These are phyloP conservation scores for Martes martes DNA, from an alignment of 2,113 vertebrate genomes.

Conservation along the genomic window DNA sequence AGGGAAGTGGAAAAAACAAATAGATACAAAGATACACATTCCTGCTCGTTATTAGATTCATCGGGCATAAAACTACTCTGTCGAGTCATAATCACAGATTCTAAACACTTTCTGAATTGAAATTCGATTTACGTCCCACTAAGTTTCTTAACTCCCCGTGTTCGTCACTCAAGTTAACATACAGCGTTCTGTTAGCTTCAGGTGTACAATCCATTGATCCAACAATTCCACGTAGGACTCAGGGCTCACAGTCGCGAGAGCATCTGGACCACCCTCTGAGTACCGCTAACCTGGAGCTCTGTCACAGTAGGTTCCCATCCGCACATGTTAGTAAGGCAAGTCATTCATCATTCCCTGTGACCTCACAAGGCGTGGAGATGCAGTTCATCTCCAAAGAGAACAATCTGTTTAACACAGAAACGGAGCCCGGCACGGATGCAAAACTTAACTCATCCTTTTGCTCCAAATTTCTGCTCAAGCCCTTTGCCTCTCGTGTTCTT, in stretches of 20 bases:
- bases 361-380: neutral
- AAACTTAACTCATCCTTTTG: neutral
- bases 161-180: neutral
- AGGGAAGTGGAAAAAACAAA: neutral
- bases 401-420: no score
- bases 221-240: neutral
- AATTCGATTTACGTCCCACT: neutral
- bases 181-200: neutral
- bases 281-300: neutral
- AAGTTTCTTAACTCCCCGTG: neutral
- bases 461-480: neutral
- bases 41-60: neutral
- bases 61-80: neutral
- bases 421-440: neutral
- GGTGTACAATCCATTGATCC: neutral
- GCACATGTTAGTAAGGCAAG: neutral
- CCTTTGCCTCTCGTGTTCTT: no score
- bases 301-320: neutral
- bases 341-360: neutral
- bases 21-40: neutral
- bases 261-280: neutral
- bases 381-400: neutral
- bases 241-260: accelerated
- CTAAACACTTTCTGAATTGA: neutral
- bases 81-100: neutral